phyloP scores from a whole-genome alignment of 1,140 invertebrate genomes.

The Mizuhopecten yessoensis region DNA sequence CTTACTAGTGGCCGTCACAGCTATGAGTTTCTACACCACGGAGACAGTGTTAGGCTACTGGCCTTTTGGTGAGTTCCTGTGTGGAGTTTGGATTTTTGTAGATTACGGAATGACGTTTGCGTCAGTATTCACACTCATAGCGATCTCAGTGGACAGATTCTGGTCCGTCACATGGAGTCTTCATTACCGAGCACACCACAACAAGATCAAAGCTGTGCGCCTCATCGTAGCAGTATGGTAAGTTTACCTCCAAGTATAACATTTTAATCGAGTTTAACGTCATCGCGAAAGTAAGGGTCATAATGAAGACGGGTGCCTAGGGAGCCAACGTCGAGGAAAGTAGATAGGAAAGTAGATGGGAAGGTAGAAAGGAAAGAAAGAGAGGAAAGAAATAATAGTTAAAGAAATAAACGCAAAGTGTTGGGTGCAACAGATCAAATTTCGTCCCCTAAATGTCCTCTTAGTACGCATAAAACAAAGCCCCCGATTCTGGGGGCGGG shows the following conservation, averaged over 20 bases:
- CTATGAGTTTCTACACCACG: slow-evolving; percentile 77
- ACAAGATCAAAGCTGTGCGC: slow-evolving; percentile 72
- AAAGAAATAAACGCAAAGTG: no score
- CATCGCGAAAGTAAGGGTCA: no score
- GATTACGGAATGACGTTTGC: slow-evolving; percentile 84
- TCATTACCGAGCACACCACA: slow-evolving; percentile 81
- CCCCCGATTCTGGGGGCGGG: no score
- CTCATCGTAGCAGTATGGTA: slow-evolving; percentile 78
- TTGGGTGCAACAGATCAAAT: no score
- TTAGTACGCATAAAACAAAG: no score
- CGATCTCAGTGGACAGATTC: slow-evolving; percentile 82
- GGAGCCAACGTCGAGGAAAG: no score
- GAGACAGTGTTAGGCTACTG: slow-evolving; percentile 76
- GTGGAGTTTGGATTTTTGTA: slow-evolving; percentile 82
- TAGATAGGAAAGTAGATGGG: no score
- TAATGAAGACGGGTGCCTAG: no score
- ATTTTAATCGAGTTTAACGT: no score
- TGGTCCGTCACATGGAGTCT: slow-evolving; percentile 82
- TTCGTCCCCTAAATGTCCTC: no score
- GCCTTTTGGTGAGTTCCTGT: slow-evolving; percentile 79
- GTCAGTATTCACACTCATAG: slow-evolving; percentile 81
- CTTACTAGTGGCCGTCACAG: slow-evolving; percentile 71
- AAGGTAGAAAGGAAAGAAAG: no score
- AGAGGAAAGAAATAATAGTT: no score
- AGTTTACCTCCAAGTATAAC: slow-evolving; percentile 44